Evolutionary conservation across 1,140 invertebrate species (phyloP), one percentile per base, ranked within the genome.

Genomic region (Calephelis nemesis): DNA sequence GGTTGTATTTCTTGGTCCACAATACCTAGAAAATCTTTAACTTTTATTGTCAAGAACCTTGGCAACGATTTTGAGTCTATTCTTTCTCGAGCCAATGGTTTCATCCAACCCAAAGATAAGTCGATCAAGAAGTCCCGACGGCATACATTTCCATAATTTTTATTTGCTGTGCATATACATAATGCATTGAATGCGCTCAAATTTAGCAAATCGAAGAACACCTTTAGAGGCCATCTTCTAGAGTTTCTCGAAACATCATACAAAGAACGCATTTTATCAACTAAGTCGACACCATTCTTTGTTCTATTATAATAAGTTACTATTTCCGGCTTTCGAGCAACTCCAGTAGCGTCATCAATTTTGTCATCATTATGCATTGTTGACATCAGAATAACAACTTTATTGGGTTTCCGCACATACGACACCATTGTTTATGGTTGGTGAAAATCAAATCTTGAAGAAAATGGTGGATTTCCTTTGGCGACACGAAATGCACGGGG

Each of bases 401-500:
- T 62, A 10, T 62, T 62, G 19, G 7, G 8, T 62, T 62, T 62
- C 11, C 40, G 19, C 10, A 42, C 11, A 30, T 62, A 62, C 5
- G 39, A 62, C 40, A 40, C 39, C 10, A 42, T 5, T 5, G 60
- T 62, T 7, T 40, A 39, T n/a, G 7, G 7, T 39, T 4, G 30
- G 7, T 62, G 60, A n/a, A 62, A 62, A 5, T 40, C 60, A 62
- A 62, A 62, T 71, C 48, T 71, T 12, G 69, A 67, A n/a, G 69
- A 67, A 64, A 30, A 62, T 40, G 62, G 39, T 66, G 64, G 64
- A 47, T 67, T 67, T 52, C 69, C 65, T 67, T 58, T 63, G 15
- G 69, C 65, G 7, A 54, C 48, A 47, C 69, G 69, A 71, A 71
- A 71, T 54, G 58, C 60, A 5, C 60, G 49, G n/a, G 69, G 69